These are phyloP conservation scores for Apamea epomidion DNA, from an alignment of 2,888 invertebrate species.

Conservation along the genomic window DNA sequence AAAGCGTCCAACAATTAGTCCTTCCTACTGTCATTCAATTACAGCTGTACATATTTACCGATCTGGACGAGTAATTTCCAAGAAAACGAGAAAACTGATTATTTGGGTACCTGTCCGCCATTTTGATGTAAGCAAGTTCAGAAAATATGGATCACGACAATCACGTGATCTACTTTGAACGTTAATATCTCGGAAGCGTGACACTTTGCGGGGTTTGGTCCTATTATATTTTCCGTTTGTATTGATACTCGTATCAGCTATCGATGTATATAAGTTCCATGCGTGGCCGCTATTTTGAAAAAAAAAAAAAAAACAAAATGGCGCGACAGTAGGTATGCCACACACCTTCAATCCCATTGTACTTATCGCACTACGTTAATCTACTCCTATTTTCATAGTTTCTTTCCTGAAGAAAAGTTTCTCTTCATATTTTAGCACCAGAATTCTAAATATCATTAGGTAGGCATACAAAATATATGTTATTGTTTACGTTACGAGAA, in stretches of 20 bases:
- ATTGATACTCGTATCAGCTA: too few relatives aligned
- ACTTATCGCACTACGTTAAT: neutral
- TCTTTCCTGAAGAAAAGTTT: neutral
- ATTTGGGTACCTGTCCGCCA: neutral
- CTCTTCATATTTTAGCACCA: neutral
- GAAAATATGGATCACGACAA: neutral
- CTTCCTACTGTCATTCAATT: constrained; percentile 21
- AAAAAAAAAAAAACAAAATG: neutral
- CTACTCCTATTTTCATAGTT: neutral
- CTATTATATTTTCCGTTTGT: neutral
- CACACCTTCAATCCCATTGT: neutral
- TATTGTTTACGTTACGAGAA: constrained; percentile 11
- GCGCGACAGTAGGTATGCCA: neutral
- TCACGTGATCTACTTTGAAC: neutral
- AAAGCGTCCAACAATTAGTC: constrained; percentile 8
- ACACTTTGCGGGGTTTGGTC: neutral
- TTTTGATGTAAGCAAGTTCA: neutral
- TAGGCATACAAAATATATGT: neutral
- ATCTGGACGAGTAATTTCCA: neutral
- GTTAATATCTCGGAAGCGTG: neutral
- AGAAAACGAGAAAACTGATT: neutral
- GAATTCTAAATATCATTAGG: neutral
- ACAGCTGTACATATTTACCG: neutral
- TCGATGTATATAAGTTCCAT: too few relatives aligned
- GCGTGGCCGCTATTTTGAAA: neutral